Base-by-base conservation (phyloP, 1,140 invertebrate species). In the Ladona fulva region DNA sequence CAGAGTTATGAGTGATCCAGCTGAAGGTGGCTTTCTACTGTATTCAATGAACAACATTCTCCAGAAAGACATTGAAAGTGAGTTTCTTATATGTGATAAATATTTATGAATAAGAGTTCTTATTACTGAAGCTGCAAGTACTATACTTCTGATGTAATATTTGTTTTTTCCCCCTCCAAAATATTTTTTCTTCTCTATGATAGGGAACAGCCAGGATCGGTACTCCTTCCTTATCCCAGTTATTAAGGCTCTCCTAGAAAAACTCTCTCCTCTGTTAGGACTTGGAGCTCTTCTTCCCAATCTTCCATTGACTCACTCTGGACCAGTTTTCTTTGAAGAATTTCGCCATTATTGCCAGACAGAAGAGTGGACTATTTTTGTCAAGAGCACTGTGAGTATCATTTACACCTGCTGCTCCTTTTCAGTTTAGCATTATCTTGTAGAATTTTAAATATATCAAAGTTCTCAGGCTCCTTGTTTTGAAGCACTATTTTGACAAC, bases 151-250 rank as follows among this genome's bases (percentile, higher is more conserved):
- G 3, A 1, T 75, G 37, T 75, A 25, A 75, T 8, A 42, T 42
- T 42, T 19, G 10, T 75, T 75, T 6, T 74, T 22, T 42, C 24
- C 24, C 19, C 11, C 24, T 75, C 16, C n/a, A 74, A 74, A 74
- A 10, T 10, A 24, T 10, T 10, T 25, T 25, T 1, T 25, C 24
- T 75, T 25, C 0, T 74, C 77, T 77, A 44, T 80, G 82, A 24
- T 74, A 88, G 87, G 83, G 79, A 84, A 84, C 1, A 86, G 88
- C 80, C 84, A 86, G 7, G 89, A 89, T 76, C 88, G 89, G 78
- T 90, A 91, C 82, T 88, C 89, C 6, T 91, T 90, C 80, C 79
- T 91, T 0, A 88, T 91, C 80, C 89, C 89, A 6, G 89, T 91
- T 25, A 85, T 91, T 84, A 90, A 90, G 83, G 88, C 89, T 0